Base-by-base conservation (phyloP, 1,140 invertebrate species). In the Calephelis nemesis region DNA sequence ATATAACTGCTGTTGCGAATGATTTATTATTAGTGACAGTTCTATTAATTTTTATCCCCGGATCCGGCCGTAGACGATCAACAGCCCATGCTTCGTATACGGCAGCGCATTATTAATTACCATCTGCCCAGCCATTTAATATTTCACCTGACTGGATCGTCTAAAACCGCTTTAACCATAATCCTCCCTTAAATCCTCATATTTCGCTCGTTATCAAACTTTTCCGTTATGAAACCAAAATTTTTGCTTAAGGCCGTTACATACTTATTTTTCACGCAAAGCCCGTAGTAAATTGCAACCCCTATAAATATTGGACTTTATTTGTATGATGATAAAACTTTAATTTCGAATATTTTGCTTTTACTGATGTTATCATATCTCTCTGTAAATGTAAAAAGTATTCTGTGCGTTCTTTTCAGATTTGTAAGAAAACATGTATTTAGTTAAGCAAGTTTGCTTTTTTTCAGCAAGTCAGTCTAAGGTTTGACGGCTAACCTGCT, bases 61-160 rank as follows among this genome's bases (percentile, higher is more conserved):
- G 78, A 75, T 79, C 77, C 81, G 78, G 72, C 72, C 42, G 42
- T 73, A 75, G 75, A 72, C 74, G 77, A 74, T 76, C 78, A 73
- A 45, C 42, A 45, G 65, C 65, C 52, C 19, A 19, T 10, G 68
- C 64, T 49, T 70, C 69, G 74, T 74, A 74, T 78, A 74, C 78
- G 77, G 70, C 75, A 70, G 75, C 78, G 80, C 76, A 88, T 89
- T 86, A 87, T 86, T 86, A 87, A 87, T 87, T 85, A 81, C 77
- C 73, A 73, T 74, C 74, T 79, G 81, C 78, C 80, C 82, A 72
- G 75, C 67, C 78, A 79, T 84, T 86, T 82, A 86, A 89, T 87
- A 85, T 87, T 89, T 86, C 79, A 86, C 79, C 73, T 82, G 75
- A 79, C 74, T 82, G 81, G 80, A 76, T 84, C 84, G 77, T 77